Conservation (phyloP, 2,797 vertebrate genomes). For the Balearica regulorum region DNA sequence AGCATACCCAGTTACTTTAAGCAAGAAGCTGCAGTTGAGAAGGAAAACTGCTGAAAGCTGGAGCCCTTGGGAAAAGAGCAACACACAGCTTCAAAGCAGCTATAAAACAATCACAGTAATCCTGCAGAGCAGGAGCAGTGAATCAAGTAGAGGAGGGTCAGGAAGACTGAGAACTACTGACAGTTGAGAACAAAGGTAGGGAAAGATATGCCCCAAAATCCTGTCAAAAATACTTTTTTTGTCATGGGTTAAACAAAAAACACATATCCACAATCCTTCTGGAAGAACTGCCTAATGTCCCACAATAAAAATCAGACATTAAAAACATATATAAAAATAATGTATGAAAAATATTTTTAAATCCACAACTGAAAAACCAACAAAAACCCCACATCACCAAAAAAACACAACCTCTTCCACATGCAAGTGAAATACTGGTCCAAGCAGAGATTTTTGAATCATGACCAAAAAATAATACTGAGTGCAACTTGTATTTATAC, state of each 20-base stretch:
- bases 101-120: neutral
- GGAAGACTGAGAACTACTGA: neutral
- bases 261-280: neutral
- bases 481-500: neutral
- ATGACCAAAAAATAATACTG: neutral
- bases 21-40: conserved; percentile 17
- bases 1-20: neutral
- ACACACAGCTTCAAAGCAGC: neutral
- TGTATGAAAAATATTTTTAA: neutral
- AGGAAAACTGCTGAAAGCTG: neutral
- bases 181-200: neutral
- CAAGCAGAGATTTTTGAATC: neutral
- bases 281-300: neutral
- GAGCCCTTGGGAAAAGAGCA: neutral
- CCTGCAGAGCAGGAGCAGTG: neutral
- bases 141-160: neutral
- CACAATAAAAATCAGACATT: neutral
- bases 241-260: neutral
- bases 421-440: neutral
- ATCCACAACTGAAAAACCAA: neutral
- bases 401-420: neutral
- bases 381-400: neutral
- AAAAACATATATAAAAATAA: neutral
- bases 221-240: neutral
- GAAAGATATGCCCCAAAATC: neutral